Conservation (phyloP, 2,888 invertebrate species). For the Allacma fusca region DNA sequence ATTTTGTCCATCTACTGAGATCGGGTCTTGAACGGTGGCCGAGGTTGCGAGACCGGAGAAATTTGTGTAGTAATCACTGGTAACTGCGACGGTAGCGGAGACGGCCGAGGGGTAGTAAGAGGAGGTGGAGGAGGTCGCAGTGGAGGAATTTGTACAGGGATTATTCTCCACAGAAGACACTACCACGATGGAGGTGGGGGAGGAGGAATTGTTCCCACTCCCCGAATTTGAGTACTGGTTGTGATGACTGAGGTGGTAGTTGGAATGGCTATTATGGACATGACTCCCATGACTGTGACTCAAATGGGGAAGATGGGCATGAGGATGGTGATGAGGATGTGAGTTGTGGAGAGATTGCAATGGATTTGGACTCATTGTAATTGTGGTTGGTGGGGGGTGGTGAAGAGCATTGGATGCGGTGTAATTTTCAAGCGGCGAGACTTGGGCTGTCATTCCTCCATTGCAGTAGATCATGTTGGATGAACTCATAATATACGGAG, state of each 20-base stretch:
- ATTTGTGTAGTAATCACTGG: constrained; percentile 55
- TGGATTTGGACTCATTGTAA: constrained; percentile 38
- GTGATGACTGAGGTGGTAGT: constrained; percentile 18
- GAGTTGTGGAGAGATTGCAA: constrained; percentile 42
- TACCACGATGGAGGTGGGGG: not conserved
- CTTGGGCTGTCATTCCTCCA: constrained; percentile 58
- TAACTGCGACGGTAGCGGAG: constrained; percentile 63
- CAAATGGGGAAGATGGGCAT: constrained; percentile 46
- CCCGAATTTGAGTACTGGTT: constrained; percentile 64
- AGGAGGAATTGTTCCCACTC: constrained; percentile 65
- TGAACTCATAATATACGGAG: constrained; percentile 56
- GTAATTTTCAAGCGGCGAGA: constrained; percentile 56
- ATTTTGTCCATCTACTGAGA: constrained; percentile 63
- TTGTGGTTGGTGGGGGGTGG: constrained; percentile 22
- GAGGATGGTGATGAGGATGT: constrained; percentile 50
- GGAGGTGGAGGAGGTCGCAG: constrained; percentile 16
- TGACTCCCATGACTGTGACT: constrained; percentile 61
- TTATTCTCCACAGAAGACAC: no score
- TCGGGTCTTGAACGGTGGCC: constrained; percentile 71
- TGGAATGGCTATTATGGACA: constrained; percentile 61
- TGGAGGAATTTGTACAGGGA: constrained; percentile 32
- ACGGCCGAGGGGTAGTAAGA: constrained; percentile 21
- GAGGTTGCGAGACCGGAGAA: constrained; percentile 65
- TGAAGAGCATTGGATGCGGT: constrained; percentile 27
- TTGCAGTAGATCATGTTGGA: constrained; percentile 61